Evolutionary conservation across 1,140 invertebrate species (phyloP), one percentile per base, ranked within the genome.

Genomic region (Augochlora pura): DNA sequence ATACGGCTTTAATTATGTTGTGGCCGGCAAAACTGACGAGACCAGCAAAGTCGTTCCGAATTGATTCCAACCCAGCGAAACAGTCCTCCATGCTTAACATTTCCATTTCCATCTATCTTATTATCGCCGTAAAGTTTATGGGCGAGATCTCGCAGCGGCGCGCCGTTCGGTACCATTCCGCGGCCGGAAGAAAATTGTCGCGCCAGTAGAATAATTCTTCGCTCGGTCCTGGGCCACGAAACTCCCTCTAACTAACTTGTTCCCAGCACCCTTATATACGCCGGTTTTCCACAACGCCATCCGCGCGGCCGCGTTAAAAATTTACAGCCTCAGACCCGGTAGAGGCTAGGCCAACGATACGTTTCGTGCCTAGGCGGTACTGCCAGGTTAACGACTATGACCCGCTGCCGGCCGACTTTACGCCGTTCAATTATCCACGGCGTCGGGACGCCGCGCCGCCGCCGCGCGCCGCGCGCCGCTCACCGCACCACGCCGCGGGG

Each of bases 401-500:
- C 74, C 67, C 63, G 69, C 69, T 66, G 70, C 60, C 62, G 77
- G 77, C 49, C 69, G 74, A 77, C 80, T 60, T 80, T 69, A 63
- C 74, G 74, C 74, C 66, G 69, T 85, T 84, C 83, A 85, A 85
- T 85, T 85, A 85, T 85, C 78, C 69, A 27, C 46, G 39, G 77
- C 57, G 75, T 60, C 63, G 68, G 65, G n/a, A 23, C 46, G 59
- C 54, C 62, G 23, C 54, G 59, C 38, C 67, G 63, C 1, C 32
- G 32, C 32, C 32, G 32, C 32, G 32, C 32, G 32, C 32, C 32
- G 32, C 32, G 32, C 4, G n/a, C n/a, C n/a, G n/a, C 32, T 1
- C 32, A 4, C 32, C 32, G 32, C 32, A 32, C 32, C 32, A 4
- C 32, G 32, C 32, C 32, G 32, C 32, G 70, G 60, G 64, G 73